Base-by-base conservation (phyloP, 2,888 invertebrate genomes). In the Aleiodes testaceus region DNA sequence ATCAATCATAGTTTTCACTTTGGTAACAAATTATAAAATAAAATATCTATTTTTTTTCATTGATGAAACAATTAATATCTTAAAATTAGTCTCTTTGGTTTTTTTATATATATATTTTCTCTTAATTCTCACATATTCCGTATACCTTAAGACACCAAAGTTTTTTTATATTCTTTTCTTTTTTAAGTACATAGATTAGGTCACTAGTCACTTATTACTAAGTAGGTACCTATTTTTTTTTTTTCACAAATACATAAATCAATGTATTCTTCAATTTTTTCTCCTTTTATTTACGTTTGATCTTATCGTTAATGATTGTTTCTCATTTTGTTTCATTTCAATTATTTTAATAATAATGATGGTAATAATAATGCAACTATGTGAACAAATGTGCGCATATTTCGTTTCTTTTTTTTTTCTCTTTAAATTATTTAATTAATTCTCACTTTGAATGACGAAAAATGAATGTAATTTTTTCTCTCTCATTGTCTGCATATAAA, bases 251-350 rank as follows among this genome's bases (percentile, higher is more conserved):
- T 36, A 45, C n/a, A n/a, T n/a, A 44, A n/a, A 9, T 26, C 45
- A 36, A 22, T 9, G 44, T 44, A 12, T 36, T 70, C 44, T 16
- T 52, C 36, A 12, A 9, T 36, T 44, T 18, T 18, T 36, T 30
- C 36, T 16, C 18, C 42, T 18, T 18, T 42, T 44, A 65, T 47
- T 26, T 64, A 73, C 70, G 20, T 61, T 44, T 47, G 14, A 53
- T 47, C 65, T 73, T 70, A 74, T 18, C 42, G 9, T 73, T 74
- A 74, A 66, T 74, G 74, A 74, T 74, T 74, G 74, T 74, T 74
- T 69, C 73, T 61, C 74, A 72, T 55, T 74, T 52, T 59, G 36
- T 16, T 36, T 59, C 16, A 20, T 59, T 59, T 59, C 2, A 50
- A 50, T 50, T 11, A 5, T 18, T 16, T 16, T 20, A 18, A 50